Base-by-base conservation (phyloP, 37 sponge, comb jelly and placozoan species). In the Spongilla lacustris region DNA sequence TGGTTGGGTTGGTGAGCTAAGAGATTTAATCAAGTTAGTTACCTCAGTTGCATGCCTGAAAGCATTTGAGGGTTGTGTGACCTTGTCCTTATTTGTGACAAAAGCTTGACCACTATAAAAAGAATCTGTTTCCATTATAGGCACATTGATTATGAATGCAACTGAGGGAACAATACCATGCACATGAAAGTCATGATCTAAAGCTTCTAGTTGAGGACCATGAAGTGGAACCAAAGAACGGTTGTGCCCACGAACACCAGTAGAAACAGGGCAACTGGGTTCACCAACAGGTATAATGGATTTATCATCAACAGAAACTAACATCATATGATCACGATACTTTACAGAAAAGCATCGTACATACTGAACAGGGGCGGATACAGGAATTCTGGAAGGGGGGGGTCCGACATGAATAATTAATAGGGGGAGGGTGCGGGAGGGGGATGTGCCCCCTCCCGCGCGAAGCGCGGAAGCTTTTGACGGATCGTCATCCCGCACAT, bases 21-120 rank as follows among this genome's bases (percentile, higher is more conserved):
- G 73, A 72, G 73, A 34, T 14, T 72, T 30, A 33, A 81, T 26
- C 71, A 81, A 69, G 38, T 34, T 31, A 31, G 67, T 29, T 22
- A 76, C 21, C 67, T 84, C 85, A 22, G 85, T 46, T 30, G 85
- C 85, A 83, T 84, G 76, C 21, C 85, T 32, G 27, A 84, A 41
- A 46, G 83, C 83, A 67, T 28, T 67, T 71, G 81, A 81, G 25
- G 81, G 81, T 33, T 81, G 81, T 26, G 83, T 73, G 36, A 83
- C 83, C 73, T 83, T 83, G 50, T 83, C 74, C 58, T 83, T 83
- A 50, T 73, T 83, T 3, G 83, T 83, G 21, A 83, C 83, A 83
- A 83, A 83, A 27, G 83, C 50, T 21, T 85, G 48, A 50, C 83
- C 83, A 49, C 30, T 73, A 74, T 41, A 83, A 32, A 83, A 83